A percentile compares a stretch with the other conserved stretches of the same genome.
phyloP scores from a whole-genome alignment of 2,797 vertebrate genomes.

The Pseudochirops corinnae region DNA sequence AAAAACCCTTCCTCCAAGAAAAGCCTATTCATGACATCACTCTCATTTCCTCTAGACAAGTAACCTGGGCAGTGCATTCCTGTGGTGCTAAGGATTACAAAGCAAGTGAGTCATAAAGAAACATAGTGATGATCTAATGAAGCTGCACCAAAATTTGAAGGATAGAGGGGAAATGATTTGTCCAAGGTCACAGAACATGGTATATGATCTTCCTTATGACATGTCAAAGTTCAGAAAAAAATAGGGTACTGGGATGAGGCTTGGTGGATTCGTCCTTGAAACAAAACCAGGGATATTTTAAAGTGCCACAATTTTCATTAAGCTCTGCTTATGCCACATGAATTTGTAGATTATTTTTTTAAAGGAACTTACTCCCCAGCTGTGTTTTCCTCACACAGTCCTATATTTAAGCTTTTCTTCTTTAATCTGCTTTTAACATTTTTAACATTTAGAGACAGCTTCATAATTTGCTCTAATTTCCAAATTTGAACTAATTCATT shows the following conservation, averaged over 20 bases:
- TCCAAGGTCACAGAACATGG: neutral
- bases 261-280: neutral
- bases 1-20: neutral
- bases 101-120: neutral
- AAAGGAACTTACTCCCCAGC: conserved; percentile 65
- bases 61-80: neutral
- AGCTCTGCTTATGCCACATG: conserved; percentile 49
- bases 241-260: neutral
- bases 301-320: conserved; percentile 71
- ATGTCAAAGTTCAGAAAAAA: conserved; percentile 32
- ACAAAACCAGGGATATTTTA: conserved; percentile 28
- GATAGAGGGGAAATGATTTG: neutral
- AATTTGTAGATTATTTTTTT: conserved; percentile 71
- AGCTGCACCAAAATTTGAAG: neutral
- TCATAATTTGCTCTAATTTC: conserved; percentile 69
- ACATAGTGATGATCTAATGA: neutral
- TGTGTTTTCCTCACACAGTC: conserved; percentile 72
- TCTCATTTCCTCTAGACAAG: neutral
- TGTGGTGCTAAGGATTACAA: neutral
- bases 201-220: neutral
- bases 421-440: conserved; percentile 76
- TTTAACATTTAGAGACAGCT: conserved; percentile 74
- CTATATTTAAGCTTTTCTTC: conserved; percentile 76
- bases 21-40: neutral
- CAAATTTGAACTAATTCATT: conserved; percentile 75